Evolutionary conservation across 2,888 invertebrate genomes (phyloP).

Genomic region (Alloplasta piceator): DNA sequence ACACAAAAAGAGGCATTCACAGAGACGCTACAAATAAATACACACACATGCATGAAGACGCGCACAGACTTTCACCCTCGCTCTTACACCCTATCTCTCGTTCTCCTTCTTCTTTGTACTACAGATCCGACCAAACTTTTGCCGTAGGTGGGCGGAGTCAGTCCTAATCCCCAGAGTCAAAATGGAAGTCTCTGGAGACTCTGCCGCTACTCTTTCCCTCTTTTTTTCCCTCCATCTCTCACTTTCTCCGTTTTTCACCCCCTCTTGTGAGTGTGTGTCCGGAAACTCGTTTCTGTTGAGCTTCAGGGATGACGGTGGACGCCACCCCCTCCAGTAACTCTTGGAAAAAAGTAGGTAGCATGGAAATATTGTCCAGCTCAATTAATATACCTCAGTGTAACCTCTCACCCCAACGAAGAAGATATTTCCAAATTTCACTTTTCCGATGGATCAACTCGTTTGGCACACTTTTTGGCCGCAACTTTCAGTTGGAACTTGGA

Average conservation of each 20-base stretch:
- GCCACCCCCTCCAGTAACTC: constrained; percentile 67
- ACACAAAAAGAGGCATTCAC: background rate
- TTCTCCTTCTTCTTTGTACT: constrained; percentile 46
- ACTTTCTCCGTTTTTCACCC: constrained; percentile 35
- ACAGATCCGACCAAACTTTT: constrained; percentile 74
- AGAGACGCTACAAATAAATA: background rate
- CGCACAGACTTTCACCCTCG: constrained; percentile 44
- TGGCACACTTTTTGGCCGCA: too few relatives aligned
- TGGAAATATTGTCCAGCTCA: constrained; percentile 28
- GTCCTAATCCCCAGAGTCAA: constrained; percentile 83
- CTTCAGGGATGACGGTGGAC: constrained; percentile 72
- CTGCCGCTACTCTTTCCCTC: constrained; percentile 57
- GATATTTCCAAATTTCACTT: too few relatives aligned
- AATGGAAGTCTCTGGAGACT: constrained; percentile 83
- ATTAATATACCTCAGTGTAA: too few relatives aligned
- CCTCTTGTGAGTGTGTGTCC: constrained; percentile 57
- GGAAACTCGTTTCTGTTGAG: constrained; percentile 60
- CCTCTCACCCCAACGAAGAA: too few relatives aligned
- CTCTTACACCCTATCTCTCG: constrained; percentile 34
- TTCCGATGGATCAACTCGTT: too few relatives aligned
- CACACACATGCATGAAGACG: constrained; percentile 26
- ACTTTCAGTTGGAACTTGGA: too few relatives aligned
- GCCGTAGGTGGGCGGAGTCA: constrained; percentile 82
- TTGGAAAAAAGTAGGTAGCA: constrained; percentile 24
- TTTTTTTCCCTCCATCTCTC: constrained; percentile 57